Conservation (phyloP, 2,113 vertebrate genomes). For the Ptilonorhynchus violaceus region DNA sequence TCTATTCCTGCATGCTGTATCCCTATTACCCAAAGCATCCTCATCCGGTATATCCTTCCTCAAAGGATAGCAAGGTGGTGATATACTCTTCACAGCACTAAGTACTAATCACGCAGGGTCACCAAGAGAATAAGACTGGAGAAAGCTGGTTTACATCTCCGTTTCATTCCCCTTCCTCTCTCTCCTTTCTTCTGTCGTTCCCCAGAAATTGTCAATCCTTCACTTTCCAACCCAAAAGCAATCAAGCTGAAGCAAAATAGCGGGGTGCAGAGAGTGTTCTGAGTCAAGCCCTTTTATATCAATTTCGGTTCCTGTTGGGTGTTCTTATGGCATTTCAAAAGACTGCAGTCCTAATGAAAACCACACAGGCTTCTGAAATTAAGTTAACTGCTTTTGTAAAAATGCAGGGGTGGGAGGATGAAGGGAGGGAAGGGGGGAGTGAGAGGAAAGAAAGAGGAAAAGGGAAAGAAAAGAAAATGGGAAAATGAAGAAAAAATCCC, state of each 20-base stretch:
- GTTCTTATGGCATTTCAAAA: conserved; percentile 73
- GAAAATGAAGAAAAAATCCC: conserved; percentile 7
- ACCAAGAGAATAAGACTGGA: neutral
- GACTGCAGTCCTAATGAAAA: conserved; percentile 78
- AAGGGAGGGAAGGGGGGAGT: neutral
- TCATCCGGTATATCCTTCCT: neutral
- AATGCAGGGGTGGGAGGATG: neutral
- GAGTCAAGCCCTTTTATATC: conserved; percentile 45
- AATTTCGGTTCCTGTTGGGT: conserved; percentile 70
- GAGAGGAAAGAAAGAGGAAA: neutral
- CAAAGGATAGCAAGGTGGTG: neutral
- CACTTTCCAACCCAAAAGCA: neutral
- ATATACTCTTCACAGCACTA: neutral
- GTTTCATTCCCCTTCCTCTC: neutral
- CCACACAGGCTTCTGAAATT: conserved; percentile 75
- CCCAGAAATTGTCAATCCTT: neutral
- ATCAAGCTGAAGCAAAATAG: neutral
- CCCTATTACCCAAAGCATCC: neutral
- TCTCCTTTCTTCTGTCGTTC: neutral
- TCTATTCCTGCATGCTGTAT: neutral
- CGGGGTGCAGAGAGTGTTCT: neutral
- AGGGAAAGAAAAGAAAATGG: neutral
- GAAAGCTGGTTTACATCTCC: neutral
- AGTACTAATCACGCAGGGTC: neutral
- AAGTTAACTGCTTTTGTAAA: conserved; percentile 70